These are phyloP conservation scores for Poeciliopsis infans DNA, from an alignment of 2,797 vertebrate genomes.

Conservation along the genomic window DNA sequence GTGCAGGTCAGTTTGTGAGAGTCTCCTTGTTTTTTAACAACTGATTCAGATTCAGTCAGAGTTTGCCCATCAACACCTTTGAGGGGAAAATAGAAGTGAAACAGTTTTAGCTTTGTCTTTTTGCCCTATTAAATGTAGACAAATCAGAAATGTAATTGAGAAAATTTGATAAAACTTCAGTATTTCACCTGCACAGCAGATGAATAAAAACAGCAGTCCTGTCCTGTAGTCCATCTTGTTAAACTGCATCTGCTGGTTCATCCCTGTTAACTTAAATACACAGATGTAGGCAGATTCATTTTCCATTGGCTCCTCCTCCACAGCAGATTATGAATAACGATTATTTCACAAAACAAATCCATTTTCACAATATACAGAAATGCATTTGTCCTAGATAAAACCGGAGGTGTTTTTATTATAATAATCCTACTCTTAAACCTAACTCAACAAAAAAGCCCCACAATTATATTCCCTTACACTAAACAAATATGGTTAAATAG, in stretches of 20 bases:
- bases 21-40: not conserved
- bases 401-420: not conserved
- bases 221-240: slow-evolving; percentile 1
- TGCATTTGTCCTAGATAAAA: fast-evolving
- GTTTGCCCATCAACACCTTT: slow-evolving; percentile 4
- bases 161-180: not conserved
- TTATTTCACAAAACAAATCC: not conserved
- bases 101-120: not conserved
- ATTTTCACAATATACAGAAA: not conserved
- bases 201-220: not conserved
- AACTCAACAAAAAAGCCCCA: not conserved
- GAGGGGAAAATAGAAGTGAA: not conserved
- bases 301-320: not conserved
- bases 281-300: not conserved
- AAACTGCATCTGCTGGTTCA: not conserved
- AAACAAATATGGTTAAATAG: not conserved
- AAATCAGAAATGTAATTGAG: not conserved
- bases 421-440: not conserved
- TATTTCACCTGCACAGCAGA: slow-evolving; percentile 3
- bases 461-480: not conserved
- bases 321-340: not conserved
- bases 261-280: not conserved
- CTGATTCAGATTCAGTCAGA: slow-evolving; percentile 19
- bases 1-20: slow-evolving; percentile 25
- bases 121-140: not conserved